phyloP scores from a whole-genome alignment of 2,797 vertebrate genomes.

The Sarcoramphus papa region DNA sequence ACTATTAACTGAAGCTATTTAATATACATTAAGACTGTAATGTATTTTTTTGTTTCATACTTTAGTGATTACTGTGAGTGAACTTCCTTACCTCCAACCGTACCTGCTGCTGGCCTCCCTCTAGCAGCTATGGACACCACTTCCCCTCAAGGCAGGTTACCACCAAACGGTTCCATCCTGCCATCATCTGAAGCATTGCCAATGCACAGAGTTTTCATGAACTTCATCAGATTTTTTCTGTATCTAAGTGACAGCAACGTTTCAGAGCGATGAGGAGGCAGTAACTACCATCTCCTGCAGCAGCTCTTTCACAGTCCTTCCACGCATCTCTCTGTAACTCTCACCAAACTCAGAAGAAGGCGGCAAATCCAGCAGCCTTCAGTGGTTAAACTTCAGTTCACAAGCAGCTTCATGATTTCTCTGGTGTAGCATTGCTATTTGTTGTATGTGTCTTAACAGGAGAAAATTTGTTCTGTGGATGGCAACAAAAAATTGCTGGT shows the following conservation, averaged over 20 bases:
- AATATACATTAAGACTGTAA: not conserved
- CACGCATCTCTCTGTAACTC: not conserved
- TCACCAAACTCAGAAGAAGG: not conserved
- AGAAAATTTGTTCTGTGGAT: not conserved
- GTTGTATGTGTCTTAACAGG: not conserved
- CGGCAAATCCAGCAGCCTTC: not conserved
- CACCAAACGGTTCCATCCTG: not conserved
- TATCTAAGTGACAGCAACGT: not conserved
- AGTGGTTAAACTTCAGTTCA: not conserved
- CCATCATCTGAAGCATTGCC: not conserved
- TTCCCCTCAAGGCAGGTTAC: not conserved
- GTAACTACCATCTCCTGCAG: not conserved
- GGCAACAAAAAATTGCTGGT: not conserved
- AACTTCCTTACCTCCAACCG: not conserved
- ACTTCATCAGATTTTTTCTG: not conserved
- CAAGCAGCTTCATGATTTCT: not conserved
- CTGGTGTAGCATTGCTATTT: not conserved
- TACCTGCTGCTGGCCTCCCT: not conserved
- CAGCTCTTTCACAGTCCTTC: not conserved
- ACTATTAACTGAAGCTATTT: not conserved
- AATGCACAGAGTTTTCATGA: not conserved
- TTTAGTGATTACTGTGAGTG: not conserved
- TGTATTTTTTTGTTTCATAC: not conserved
- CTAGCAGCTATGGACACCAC: not conserved
- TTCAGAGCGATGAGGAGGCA: not conserved